Evolutionary conservation across 2,113 vertebrate genomes (phyloP).

Genomic region (Coptodon rendalli): DNA sequence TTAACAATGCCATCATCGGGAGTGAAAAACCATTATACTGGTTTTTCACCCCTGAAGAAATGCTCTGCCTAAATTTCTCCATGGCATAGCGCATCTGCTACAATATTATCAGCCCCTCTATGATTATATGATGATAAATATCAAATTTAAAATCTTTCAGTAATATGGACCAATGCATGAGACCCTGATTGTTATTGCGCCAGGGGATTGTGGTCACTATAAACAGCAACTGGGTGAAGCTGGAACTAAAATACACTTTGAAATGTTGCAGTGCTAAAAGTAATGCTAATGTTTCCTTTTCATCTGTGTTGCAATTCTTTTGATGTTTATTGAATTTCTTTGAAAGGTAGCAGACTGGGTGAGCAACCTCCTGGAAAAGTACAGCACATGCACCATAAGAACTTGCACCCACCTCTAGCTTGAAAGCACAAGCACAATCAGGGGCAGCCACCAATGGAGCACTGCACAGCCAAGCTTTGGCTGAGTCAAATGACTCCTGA

Average conservation of each 20-base stretch:
- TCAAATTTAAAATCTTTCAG: not conserved
- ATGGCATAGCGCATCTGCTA: too few species aligned
- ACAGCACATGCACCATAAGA: not conserved
- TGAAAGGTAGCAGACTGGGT: too few species aligned
- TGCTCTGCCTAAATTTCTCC: accelerated
- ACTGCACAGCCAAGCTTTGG: accelerated
- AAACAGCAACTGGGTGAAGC: too few species aligned
- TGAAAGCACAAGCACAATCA: not conserved
- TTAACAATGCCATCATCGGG: too few species aligned
- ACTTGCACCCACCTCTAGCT: not conserved
- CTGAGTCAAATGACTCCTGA: not conserved
- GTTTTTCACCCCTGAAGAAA: accelerated
- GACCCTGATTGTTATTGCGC: accelerated
- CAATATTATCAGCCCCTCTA: accelerated
- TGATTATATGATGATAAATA: not conserved
- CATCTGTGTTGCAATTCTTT: too few species aligned
- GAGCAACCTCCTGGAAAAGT: not conserved
- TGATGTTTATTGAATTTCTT: too few species aligned
- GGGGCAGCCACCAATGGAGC: not conserved
- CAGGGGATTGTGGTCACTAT: too few species aligned
- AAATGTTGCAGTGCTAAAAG: too few species aligned
- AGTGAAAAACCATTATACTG: too few species aligned
- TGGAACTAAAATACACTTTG: too few species aligned
- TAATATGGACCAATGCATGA: not conserved
- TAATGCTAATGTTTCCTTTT: too few species aligned